These are phyloP conservation scores for Botia kubotai DNA, from an alignment of 2,797 vertebrate species.

Conservation along the genomic window DNA sequence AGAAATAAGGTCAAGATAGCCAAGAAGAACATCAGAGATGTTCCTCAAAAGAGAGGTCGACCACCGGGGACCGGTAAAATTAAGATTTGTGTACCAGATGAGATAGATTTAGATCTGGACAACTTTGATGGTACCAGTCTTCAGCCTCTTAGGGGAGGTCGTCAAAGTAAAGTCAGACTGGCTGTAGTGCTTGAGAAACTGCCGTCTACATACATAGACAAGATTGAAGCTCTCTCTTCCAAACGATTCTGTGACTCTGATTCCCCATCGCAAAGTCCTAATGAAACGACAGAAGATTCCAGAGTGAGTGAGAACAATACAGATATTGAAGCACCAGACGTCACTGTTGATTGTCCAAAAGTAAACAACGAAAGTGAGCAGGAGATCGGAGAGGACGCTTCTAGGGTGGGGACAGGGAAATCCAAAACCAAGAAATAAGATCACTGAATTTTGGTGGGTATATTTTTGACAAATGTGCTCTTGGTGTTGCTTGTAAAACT, in stretches of 20 bases:
- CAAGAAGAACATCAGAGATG: background rate
- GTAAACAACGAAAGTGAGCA: slow-evolving; percentile 22
- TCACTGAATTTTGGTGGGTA: slow-evolving; percentile 44
- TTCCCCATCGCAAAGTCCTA: slow-evolving; percentile 32
- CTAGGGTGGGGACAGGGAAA: slow-evolving; percentile 38
- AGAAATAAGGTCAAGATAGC: slow-evolving; percentile 23
- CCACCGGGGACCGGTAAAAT: slow-evolving; percentile 70
- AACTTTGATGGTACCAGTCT: background rate
- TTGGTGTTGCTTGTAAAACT: slow-evolving; percentile 5
- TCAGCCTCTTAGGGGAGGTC: slow-evolving; percentile 48
- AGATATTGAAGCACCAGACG: background rate
- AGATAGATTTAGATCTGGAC: slow-evolving; percentile 11
- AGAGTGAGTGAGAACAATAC: slow-evolving; percentile 31
- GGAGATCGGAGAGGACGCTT: slow-evolving; percentile 11
- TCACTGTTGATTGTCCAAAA: slow-evolving; percentile 21
- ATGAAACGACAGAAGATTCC: slow-evolving; percentile 6
- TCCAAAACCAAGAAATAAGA: slow-evolving; percentile 51
- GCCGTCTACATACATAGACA: slow-evolving; percentile 19
- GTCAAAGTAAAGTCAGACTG: slow-evolving; percentile 48
- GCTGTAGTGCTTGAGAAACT: slow-evolving; percentile 18
- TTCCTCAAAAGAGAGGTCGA: slow-evolving; percentile 71
- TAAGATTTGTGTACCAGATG: slow-evolving; percentile 30
- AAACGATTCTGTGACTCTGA: slow-evolving; percentile 60
- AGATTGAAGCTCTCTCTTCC: background rate
- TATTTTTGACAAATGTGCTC: slow-evolving; percentile 48